Evolutionary conservation across 2,888 invertebrate genomes (phyloP), one percentile per base, ranked within the genome.

Genomic region (Tiliacea citrago): DNA sequence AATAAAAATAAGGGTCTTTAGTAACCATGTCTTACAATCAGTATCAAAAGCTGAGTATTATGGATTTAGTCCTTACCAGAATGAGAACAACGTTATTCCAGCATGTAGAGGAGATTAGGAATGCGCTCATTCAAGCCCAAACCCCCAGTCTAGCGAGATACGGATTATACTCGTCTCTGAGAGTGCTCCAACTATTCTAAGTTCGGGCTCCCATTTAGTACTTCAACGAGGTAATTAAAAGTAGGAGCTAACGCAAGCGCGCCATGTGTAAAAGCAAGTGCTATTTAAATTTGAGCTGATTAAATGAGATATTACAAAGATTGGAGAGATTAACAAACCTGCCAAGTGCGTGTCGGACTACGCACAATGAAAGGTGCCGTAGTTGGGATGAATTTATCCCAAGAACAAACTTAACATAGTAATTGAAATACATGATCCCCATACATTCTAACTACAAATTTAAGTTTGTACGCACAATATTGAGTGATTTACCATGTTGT

Each of bases 211-310:
- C 42, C 53, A 55, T 47, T 67, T 21, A 66, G 53, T 42, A 47
- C 35, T 55, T 53, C 53, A 53, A 75, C 29, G 47, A 68, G 47
- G 60, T 68, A 55, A 77, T 68, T 42, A 39, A 55, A 75, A 77
- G 45, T 76, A 45, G 2, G 8, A 45, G 53, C 53, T 53, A 10
- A 60, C 21, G 45, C 57, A 45, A 21, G 39, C 18, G 29, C 24
- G n/a, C 10, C 39, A n/a, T 21, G 39, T 61, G n/a, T 42, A 47
- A 35, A 51, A 49, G 10, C 29, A 49, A 35, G 29, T 16, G 24
- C 13, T 21, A 24, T 62, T 49, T 35, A 29, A 29, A 75, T 51
- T 75, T n/a, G 0, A 29, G 9, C 63, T 16, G 13, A 49, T 74
- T n/a, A 55, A 53, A 29, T 49, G 4, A 24, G 12, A 47, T 18